Conservation (phyloP, 2,797 vertebrate genomes). For the Phoebastria nigripes region DNA sequence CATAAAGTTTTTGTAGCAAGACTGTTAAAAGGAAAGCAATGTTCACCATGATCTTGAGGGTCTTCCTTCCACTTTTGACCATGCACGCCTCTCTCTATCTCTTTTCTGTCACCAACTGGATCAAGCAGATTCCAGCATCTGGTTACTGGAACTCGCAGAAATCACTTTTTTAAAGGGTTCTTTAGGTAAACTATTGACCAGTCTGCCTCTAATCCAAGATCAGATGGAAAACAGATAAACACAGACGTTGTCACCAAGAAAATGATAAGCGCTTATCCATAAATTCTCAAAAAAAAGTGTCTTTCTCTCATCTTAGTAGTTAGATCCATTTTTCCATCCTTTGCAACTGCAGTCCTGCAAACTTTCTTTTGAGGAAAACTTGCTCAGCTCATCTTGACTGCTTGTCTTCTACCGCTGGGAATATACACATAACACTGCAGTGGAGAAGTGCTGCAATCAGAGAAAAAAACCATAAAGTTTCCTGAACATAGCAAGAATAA, state of each 20-base stretch:
- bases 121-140: background rate
- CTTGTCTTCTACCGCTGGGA: background rate
- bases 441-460: background rate
- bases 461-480: background rate
- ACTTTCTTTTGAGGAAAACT: background rate
- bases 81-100: background rate
- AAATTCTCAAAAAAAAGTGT: background rate
- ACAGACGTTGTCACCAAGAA: background rate
- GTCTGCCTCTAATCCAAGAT: background rate
- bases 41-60: background rate
- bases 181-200: background rate
- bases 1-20: background rate
- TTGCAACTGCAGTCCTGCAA: background rate
- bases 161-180: background rate
- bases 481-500: background rate
- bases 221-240: background rate
- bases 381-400: background rate
- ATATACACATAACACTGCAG: background rate
- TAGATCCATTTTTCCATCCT: background rate
- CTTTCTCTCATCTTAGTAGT: background rate
- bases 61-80: background rate
- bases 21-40: background rate
- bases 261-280: accelerated
- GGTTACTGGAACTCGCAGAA: background rate
- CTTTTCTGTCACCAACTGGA: background rate